phyloP scores from a whole-genome alignment of 2,888 invertebrate species.

The Catocala sponsa region DNA sequence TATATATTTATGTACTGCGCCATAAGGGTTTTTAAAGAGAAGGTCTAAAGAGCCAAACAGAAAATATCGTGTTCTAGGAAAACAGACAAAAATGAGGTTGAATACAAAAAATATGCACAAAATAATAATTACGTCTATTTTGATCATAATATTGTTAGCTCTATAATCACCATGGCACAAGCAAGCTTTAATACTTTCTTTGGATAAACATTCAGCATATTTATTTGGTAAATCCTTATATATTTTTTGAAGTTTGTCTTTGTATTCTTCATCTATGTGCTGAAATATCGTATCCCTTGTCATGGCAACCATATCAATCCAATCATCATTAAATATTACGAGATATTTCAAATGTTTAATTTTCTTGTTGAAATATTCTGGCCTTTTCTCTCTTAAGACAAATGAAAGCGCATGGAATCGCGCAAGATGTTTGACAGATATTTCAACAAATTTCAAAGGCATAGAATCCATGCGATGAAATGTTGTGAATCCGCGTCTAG shows the following conservation, averaged over 20 bases:
- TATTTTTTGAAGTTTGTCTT: not conserved
- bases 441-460: slow-evolving; percentile 60
- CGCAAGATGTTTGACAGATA: slow-evolving; percentile 63
- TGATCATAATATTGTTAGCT: slow-evolving; percentile 67
- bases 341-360: slow-evolving; percentile 44
- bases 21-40: no score
- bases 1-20: no score
- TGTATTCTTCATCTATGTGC: not conserved
- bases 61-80: no score
- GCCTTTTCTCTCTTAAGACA: slow-evolving; percentile 53
- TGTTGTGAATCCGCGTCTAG: slow-evolving; percentile 60
- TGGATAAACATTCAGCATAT: slow-evolving; percentile 1
- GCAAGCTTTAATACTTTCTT: slow-evolving; percentile 44
- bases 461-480: slow-evolving; percentile 59
- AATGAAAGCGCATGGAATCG: slow-evolving; percentile 69
- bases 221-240: not conserved
- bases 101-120: no score
- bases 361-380: slow-evolving; percentile 57
- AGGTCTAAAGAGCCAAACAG: no score
- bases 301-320: no score
- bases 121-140: slow-evolving; percentile 46
- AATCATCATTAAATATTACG: no score
- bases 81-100: no score
- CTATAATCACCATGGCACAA: slow-evolving; percentile 72
- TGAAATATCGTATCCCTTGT: not conserved